Base-by-base conservation (phyloP, 2,888 invertebrate genomes). In the Sesia apiformis region DNA sequence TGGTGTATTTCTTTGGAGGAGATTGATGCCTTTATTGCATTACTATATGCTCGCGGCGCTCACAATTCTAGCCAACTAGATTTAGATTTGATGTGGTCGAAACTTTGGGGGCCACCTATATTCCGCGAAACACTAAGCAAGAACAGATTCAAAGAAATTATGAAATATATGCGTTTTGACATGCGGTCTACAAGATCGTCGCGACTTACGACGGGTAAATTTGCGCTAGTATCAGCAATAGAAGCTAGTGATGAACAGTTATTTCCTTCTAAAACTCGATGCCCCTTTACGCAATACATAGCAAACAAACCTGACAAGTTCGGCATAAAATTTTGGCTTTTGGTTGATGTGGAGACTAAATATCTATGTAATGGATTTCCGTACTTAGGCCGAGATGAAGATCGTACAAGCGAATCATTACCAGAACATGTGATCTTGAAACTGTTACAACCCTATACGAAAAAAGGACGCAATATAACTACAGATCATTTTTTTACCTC, bases 301-400 rank as follows among this genome's bases (percentile, higher is more conserved):
- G 59, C 63, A 8, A 69, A 68, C 53, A 72, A 74, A 55, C 66
- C 63, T 0, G 62, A 70, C 54, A 72, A 73, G 59, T 74, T 69
- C 65, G 68, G 67, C 5, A 67, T 67, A 23, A 68, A 67, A 63
- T 72, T 73, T 59, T 72, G 67, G 66, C 53, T 67, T 52, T 39
- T 52, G 7, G 41, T 51, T 61, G 41, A 41, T 41, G 41, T 41
- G 41, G 41, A 41, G 41, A 41, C 41, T 41, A 41, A 41, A 41
- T 41, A 41, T 41, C 41, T 41, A n/a, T n/a, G n/a, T n/a, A n/a
- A n/a, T n/a, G n/a, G n/a, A n/a, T n/a, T n/a, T n/a, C n/a, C n/a
- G n/a, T n/a, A n/a, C n/a, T n/a, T n/a, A n/a, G n/a, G n/a, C n/a
- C n/a, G n/a, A n/a, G n/a, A n/a, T n/a, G n/a, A n/a, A n/a, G n/a